Conservation (phyloP, 2,113 vertebrate genomes). For the Miniopterus natalensis region DNA sequence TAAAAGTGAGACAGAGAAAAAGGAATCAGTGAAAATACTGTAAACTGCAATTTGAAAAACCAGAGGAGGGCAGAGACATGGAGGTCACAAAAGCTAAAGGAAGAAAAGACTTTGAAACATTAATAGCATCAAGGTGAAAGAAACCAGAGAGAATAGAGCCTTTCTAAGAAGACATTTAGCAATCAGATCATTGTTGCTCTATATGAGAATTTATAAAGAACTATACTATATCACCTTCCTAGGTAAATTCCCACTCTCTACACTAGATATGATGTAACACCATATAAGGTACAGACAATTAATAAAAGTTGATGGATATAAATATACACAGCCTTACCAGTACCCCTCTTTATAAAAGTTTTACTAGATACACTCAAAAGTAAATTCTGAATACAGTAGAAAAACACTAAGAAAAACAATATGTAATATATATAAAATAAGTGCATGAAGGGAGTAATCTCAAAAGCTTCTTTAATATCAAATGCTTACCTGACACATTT, state of each 20-base stretch:
- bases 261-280: background rate
- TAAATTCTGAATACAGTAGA: background rate
- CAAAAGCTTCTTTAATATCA: constrained; percentile 46
- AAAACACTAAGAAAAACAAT: constrained; percentile 33
- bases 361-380: background rate
- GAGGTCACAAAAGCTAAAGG: constrained; percentile 23
- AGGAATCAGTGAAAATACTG: background rate
- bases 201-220: constrained; percentile 37
- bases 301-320: background rate
- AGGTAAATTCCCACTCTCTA: background rate
- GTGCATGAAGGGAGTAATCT: background rate
- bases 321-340: background rate
- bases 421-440: constrained; percentile 1
- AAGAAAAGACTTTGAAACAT: background rate
- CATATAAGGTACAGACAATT: background rate
- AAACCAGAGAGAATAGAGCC: background rate
- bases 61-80: background rate
- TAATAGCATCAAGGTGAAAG: constrained; percentile 14
- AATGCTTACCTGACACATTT: constrained; percentile 88
- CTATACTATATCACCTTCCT: background rate
- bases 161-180: constrained; percentile 33
- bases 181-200: background rate
- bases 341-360: background rate
- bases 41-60: constrained; percentile 20
- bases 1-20: constrained; percentile 22